Evolutionary conservation across 2,113 vertebrate species (phyloP).

Genomic region (Bujurquina vittata): DNA sequence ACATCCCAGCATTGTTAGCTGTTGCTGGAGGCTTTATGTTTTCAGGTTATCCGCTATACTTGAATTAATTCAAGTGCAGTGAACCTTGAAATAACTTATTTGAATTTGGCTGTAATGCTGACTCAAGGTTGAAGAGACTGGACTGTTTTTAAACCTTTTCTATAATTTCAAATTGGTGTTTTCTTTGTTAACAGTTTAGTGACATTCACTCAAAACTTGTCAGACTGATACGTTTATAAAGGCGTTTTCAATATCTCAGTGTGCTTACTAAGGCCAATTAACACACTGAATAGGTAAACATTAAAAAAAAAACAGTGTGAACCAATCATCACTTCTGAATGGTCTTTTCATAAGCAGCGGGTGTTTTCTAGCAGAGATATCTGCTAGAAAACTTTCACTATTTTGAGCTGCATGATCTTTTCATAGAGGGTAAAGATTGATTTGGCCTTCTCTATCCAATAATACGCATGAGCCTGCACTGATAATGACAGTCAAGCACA

Average conservation of each 20-base stretch:
- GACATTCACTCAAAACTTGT: neutral
- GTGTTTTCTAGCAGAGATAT: neutral
- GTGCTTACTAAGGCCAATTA: neutral
- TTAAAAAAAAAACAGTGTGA: neutral
- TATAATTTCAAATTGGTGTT: neutral
- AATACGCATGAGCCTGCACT: neutral
- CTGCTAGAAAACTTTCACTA: neutral
- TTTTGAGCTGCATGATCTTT: constrained; percentile 6
- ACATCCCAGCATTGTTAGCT: neutral
- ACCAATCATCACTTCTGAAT: neutral
- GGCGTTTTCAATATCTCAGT: neutral
- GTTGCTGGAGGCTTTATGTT: neutral
- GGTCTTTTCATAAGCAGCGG: neutral
- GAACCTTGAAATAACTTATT: neutral
- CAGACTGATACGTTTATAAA: neutral
- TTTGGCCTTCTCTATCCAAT: constrained; percentile 1
- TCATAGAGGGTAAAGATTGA: constrained; percentile 26
- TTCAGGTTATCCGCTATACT: neutral
- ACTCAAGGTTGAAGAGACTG: neutral
- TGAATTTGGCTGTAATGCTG: neutral
- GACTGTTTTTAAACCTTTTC: neutral
- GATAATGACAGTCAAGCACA: neutral
- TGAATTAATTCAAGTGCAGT: too few species aligned
- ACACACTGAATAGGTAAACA: neutral
- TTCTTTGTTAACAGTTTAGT: neutral